These are phyloP conservation scores for Sapayoa aenigma DNA, from an alignment of 2,113 vertebrate species.

Conservation along the genomic window DNA sequence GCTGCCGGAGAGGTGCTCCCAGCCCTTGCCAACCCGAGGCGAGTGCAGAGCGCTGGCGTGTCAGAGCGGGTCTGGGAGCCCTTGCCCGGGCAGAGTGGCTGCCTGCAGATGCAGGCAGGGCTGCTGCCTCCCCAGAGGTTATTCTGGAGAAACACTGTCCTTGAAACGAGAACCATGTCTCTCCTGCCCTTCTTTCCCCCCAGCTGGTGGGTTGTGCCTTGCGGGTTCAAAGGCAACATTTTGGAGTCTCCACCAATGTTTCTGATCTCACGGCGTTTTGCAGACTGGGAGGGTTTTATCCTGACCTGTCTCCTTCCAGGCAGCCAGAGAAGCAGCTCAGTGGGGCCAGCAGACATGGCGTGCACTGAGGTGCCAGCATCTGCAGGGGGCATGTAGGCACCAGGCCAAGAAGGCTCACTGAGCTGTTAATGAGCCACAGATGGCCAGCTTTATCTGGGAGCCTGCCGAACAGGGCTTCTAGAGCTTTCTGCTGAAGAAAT, in stretches of 20 bases:
- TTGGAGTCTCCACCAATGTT: not conserved
- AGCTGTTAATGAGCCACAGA: not conserved
- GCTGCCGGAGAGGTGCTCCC: not conserved
- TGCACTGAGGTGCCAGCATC: not conserved
- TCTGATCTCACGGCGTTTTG: rapidly evolving
- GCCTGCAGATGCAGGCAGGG: conserved; percentile 21
- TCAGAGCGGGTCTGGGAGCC: not conserved
- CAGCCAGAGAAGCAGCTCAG: not conserved
- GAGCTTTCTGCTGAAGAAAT: not conserved
- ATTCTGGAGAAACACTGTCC: not conserved
- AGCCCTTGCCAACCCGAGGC: not conserved
- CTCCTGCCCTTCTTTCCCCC: not conserved
- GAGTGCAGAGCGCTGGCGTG: not conserved
- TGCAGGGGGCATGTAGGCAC: not conserved
- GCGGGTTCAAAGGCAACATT: not conserved
- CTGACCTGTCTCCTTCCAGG: not conserved
- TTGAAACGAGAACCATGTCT: not conserved
- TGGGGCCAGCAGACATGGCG: rapidly evolving
- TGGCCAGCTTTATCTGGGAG: not conserved
- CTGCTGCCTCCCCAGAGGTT: not conserved
- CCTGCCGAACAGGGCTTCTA: not conserved
- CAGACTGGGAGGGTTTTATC: not conserved
- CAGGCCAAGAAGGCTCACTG: not conserved
- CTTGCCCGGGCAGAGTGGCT: conserved; percentile 23
- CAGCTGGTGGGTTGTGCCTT: not conserved